phyloP scores from a whole-genome alignment of 2,113 vertebrate genomes.

The Anas platyrhynchos region DNA sequence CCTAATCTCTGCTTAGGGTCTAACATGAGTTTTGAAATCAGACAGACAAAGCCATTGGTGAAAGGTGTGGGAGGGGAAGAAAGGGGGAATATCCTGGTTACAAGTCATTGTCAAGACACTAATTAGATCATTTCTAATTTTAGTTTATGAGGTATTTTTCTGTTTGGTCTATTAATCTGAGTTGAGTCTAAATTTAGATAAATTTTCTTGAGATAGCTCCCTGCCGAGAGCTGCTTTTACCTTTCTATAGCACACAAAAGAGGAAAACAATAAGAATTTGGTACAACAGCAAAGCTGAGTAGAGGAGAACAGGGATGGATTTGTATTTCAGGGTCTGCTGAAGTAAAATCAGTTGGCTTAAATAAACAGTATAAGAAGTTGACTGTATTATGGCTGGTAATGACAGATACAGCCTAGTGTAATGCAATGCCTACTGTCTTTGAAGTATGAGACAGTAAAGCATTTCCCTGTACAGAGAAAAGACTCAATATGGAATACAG shows the following conservation, averaged over 20 bases:
- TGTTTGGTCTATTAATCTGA: conserved; percentile 46
- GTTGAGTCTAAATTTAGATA: conserved; percentile 45
- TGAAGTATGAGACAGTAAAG: neutral
- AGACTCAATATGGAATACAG: neutral
- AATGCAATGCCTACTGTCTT: neutral
- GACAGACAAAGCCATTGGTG: neutral
- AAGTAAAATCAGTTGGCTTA: neutral
- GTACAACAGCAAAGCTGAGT: neutral
- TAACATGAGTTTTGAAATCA: neutral
- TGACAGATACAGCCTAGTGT: neutral
- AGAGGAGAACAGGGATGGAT: neutral
- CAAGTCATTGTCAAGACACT: conserved; percentile 16
- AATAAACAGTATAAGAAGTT: neutral
- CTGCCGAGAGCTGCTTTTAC: conserved; percentile 2
- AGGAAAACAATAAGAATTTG: neutral
- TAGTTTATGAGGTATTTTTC: conserved; percentile 41
- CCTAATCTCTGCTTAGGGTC: conserved; percentile 4
- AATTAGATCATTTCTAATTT: conserved; percentile 53
- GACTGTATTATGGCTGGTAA: neutral
- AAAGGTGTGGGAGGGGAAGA: conserved; percentile 25
- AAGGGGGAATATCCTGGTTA: conserved; percentile 31
- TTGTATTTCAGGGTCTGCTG: neutral
- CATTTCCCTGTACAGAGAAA: neutral
- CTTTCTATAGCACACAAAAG: neutral
- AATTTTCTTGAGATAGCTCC: conserved; percentile 7